These are phyloP conservation scores for Lycaon pictus DNA, from an alignment of 2,113 vertebrate species.

Conservation along the genomic window DNA sequence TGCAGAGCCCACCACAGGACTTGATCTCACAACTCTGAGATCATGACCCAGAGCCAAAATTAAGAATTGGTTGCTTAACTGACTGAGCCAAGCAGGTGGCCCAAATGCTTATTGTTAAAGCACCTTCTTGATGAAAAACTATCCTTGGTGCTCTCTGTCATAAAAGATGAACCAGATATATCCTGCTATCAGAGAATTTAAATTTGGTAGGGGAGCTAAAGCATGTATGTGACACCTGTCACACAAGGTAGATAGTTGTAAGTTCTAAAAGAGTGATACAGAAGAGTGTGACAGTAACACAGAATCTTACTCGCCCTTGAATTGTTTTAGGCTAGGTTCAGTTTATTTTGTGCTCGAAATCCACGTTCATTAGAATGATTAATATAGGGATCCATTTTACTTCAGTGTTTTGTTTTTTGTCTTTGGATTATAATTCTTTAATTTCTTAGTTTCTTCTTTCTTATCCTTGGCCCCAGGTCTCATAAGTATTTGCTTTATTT, in stretches of 20 bases:
- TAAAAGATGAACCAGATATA: conserved; percentile 5
- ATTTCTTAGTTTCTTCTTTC: conserved; percentile 20
- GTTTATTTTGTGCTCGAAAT: conserved; percentile 36
- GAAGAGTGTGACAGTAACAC: not conserved
- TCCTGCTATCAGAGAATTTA: not conserved
- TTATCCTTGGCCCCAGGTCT: not conserved
- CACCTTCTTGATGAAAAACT: not conserved
- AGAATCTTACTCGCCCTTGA: not conserved
- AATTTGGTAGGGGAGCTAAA: not conserved
- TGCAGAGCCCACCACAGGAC: not conserved
- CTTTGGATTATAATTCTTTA: conserved; percentile 37
- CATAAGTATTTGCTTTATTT: conserved; percentile 20
- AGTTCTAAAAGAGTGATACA: not conserved
- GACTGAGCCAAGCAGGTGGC: not conserved
- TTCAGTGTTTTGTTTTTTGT: not conserved
- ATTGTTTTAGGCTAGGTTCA: not conserved
- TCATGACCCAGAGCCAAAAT: not conserved
- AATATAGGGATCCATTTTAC: not conserved
- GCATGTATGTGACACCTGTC: not conserved
- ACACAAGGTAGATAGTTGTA: not conserved
- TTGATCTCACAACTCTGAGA: not conserved
- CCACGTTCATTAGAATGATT: not conserved
- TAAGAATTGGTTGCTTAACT: not conserved
- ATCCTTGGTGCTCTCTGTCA: not conserved
- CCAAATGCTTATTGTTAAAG: not conserved